A percentile compares a stretch with the other conserved stretches of the same genome.
Evolutionary conservation across 2,113 vertebrate genomes (phyloP).

Genomic region (Falcunculus frontatus): DNA sequence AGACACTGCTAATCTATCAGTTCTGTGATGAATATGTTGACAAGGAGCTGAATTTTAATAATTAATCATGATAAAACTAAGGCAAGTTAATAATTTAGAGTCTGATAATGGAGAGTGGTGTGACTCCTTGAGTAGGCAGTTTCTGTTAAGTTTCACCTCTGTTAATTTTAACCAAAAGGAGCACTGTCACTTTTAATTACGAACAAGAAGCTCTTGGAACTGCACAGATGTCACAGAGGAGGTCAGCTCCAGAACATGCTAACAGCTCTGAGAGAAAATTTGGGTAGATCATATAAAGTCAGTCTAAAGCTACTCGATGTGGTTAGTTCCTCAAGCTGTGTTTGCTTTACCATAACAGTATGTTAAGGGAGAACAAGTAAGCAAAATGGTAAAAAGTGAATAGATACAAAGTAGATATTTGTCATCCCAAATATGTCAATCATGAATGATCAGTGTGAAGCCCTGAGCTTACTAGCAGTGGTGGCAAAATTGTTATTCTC

Average conservation of each 20-base stretch:
- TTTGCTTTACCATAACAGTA: neutral
- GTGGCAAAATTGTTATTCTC: neutral
- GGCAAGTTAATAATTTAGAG: slow-evolving; percentile 55
- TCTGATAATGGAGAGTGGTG: slow-evolving; percentile 50
- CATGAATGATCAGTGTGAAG: neutral
- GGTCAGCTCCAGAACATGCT: neutral
- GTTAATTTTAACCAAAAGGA: slow-evolving; percentile 62
- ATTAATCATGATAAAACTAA: slow-evolving; percentile 72
- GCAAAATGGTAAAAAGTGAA: neutral
- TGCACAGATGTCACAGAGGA: neutral
- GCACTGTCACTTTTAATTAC: slow-evolving; percentile 30
- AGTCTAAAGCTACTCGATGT: neutral
- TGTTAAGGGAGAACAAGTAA: neutral
- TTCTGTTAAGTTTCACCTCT: slow-evolving; percentile 53
- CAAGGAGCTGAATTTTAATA: slow-evolving; percentile 67
- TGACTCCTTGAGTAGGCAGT: neutral
- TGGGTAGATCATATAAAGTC: neutral
- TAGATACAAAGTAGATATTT: neutral
- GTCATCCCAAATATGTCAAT: neutral
- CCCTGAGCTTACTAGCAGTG: neutral
- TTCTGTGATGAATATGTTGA: slow-evolving; percentile 57
- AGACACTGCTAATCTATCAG: slow-evolving; percentile 45
- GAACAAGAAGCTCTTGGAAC: neutral
- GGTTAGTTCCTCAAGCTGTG: neutral
- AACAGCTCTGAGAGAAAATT: neutral